Conservation (phyloP, 2,888 invertebrate species). For the Lamellibrachia columna region DNA sequence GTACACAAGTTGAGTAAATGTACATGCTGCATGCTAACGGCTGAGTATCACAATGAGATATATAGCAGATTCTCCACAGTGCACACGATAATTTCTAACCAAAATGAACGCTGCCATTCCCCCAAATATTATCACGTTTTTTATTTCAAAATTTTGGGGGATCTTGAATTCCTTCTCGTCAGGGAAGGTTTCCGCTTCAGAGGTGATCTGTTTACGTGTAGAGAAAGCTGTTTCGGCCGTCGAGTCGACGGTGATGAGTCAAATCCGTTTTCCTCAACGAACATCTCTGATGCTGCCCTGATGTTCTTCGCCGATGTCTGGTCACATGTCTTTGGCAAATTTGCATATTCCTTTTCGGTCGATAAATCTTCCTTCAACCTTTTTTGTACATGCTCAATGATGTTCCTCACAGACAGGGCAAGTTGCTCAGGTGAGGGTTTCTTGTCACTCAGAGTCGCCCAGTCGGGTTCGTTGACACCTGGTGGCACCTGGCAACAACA, state of each 20-base stretch:
- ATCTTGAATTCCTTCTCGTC: background rate
- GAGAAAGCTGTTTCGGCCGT: background rate
- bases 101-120: background rate
- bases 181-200: background rate
- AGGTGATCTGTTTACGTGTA: background rate
- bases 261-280: background rate
- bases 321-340: background rate
- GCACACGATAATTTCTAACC: too few species aligned
- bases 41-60: too few species aligned
- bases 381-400: slow-evolving; percentile 28
- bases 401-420: slow-evolving; percentile 29
- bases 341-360: background rate
- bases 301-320: background rate
- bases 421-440: slow-evolving; percentile 27
- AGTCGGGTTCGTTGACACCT: slow-evolving; percentile 34
- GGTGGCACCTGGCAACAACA: slow-evolving; percentile 31
- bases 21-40: too few species aligned
- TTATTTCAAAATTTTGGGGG: background rate
- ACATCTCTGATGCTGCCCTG: background rate
- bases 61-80: too few species aligned
- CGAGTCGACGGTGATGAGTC: background rate
- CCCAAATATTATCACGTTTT: background rate
- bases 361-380: slow-evolving; percentile 20
- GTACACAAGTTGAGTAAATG: too few species aligned
- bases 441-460: slow-evolving; percentile 29